These are phyloP conservation scores for Antechinus flavipes DNA, from an alignment of 2,113 vertebrate species.

Conservation along the genomic window DNA sequence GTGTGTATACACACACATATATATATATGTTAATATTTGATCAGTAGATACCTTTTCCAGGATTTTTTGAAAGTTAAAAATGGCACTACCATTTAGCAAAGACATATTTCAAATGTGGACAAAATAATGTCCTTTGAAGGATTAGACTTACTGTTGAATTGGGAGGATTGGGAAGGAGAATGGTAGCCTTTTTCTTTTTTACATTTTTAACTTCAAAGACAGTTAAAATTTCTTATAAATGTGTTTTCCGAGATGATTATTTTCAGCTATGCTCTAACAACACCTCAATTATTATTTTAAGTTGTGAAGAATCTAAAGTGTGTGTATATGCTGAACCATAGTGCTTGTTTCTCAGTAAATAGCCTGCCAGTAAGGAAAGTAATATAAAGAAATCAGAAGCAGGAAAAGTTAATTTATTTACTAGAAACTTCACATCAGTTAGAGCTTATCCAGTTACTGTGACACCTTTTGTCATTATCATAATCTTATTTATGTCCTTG, in stretches of 20 bases:
- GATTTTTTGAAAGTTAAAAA: conserved; percentile 47
- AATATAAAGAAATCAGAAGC: conserved; percentile 64
- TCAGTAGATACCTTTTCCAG: not conserved
- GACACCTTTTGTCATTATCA: conserved; percentile 55
- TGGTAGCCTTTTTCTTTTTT: not conserved
- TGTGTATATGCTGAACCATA: not conserved
- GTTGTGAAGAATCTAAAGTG: conserved; percentile 11
- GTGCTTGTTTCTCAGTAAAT: conserved; percentile 52
- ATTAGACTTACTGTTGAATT: conserved; percentile 12
- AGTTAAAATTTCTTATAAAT: conserved; percentile 49
- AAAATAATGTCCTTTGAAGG: conserved; percentile 48
- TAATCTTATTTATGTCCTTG: conserved; percentile 68
- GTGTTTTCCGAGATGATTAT: conserved; percentile 40
- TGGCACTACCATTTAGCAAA: conserved; percentile 9
- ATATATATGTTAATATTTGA: not conserved
- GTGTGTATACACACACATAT: too few relatives aligned
- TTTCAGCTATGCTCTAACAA: conserved; percentile 43
- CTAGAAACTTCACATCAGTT: conserved; percentile 46
- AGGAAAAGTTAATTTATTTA: conserved; percentile 62
- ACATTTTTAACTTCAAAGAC: conserved; percentile 14
- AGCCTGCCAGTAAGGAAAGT: conserved; percentile 45
- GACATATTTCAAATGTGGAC: not conserved
- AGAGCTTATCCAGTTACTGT: conserved; percentile 39
- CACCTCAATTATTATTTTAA: conserved; percentile 57
- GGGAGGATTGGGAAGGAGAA: not conserved